phyloP scores from a whole-genome alignment of 2,888 invertebrate species.

The Amphiduros pacificus region DNA sequence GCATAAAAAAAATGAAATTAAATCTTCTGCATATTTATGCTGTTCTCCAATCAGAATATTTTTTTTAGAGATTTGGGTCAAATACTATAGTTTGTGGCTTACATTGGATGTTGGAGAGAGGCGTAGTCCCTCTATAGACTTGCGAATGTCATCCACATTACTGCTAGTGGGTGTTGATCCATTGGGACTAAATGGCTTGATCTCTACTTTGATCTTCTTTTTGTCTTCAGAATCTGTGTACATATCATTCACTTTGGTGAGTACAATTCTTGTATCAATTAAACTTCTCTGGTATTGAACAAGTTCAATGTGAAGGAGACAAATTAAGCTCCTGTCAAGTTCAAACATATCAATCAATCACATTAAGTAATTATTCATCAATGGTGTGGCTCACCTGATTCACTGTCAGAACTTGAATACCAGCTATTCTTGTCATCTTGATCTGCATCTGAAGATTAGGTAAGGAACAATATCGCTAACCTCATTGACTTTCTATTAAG shows the following conservation, averaged over 20 bases:
- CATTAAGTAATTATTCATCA: neutral
- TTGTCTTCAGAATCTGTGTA: conserved; percentile 68
- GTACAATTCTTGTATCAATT: too few relatives aligned
- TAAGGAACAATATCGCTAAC: conserved; percentile 63
- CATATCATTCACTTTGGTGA: too few relatives aligned
- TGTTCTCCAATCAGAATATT: neutral
- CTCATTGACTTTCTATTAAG: too few relatives aligned
- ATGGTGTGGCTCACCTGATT: conserved; percentile 70
- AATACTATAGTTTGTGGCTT: too few relatives aligned
- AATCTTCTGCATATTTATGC: too few relatives aligned
- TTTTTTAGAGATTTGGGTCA: neutral
- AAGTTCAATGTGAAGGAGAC: neutral
- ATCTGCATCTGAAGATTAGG: conserved; percentile 62
- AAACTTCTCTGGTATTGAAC: too few relatives aligned
- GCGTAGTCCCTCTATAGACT: conserved; percentile 88
- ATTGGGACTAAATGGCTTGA: conserved; percentile 85
- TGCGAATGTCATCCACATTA: conserved; percentile 91
- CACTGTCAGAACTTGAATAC: conserved; percentile 83
- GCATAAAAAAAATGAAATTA: too few relatives aligned
- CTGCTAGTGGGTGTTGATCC: conserved; percentile 81
- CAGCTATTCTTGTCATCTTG: conserved; percentile 81
- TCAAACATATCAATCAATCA: neutral
- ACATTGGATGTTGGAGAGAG: conserved; percentile 62
- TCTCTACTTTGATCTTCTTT: conserved; percentile 91
- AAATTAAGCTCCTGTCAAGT: neutral